Evolutionary conservation across 2,888 invertebrate species (phyloP), one percentile per base, ranked within the genome.

Genomic region (Tinea trinotella): DNA sequence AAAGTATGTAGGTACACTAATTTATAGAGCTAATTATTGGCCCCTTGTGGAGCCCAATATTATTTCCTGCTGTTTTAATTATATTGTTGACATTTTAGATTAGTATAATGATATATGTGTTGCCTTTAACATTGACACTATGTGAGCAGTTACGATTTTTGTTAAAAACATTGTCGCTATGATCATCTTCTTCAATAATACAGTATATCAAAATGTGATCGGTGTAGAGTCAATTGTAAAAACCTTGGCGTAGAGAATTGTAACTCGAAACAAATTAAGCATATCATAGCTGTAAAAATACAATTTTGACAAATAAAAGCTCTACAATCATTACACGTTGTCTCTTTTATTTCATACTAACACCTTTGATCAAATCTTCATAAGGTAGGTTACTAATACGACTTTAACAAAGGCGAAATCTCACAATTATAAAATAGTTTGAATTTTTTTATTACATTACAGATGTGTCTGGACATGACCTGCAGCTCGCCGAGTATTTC

Each of bases 241-340:
- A 15, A 15, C 40, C 35, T 40, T 40, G 13, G 40, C 40, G 40
- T 40, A 13, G 13, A 40, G 40, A 12, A 30, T 30, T 30, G 74
- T 87, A 40, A 48, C 48, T 90, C 87, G 89, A 89, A 89, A 90
- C 90, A 89, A 90, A 91, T 40, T 90, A 93, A 93, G 93, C 93
- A 93, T 93, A 93, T 93, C 93, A 93, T 93, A 93, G 93, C 91
- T 93, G 93, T 93, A 93, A 93, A 91, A 90, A 89, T 89, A 89
- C 89, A 89, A 90, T 91, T 90, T 91, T 91, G 91, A 91, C 90
- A 91, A 92, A 92, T 91, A 91, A 91, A 91, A 90, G 88, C 88
- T 88, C 86, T 85, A 89, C 88, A 89, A 82, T 82, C 83, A 85
- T 82, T 83, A 81, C 75, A 76, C 66, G 70, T 65, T 57, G 62